phyloP scores from a whole-genome alignment of 35 echinoderm and acorn worm genomes.

The Lytechinus variegatus region DNA sequence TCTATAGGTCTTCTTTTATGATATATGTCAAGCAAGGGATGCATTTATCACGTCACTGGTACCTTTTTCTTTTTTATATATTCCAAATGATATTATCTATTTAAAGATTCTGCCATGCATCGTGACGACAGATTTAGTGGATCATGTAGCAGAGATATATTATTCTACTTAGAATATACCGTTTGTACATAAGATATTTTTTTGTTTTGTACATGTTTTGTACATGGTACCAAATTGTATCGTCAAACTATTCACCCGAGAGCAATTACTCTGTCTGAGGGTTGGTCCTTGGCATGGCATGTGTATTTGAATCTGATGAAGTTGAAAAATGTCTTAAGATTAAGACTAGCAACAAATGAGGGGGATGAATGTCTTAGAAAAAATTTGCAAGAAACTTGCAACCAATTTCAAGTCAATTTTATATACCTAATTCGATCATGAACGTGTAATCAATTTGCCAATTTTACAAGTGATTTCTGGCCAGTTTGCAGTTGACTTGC shows the following conservation, averaged over 20 bases:
- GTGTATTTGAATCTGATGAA: too few species aligned
- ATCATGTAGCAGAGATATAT: background rate
- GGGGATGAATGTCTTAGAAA: too few species aligned
- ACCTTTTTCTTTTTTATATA: background rate
- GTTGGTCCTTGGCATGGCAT: too few species aligned
- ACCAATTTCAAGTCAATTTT: too few species aligned
- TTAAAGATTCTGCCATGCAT: background rate
- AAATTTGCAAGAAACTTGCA: too few species aligned
- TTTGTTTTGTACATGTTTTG: slow-evolving; percentile 20
- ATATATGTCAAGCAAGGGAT: background rate
- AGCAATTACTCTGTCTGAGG: background rate
- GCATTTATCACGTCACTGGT: background rate
- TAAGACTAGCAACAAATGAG: too few species aligned
- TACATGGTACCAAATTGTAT: slow-evolving; percentile 12
- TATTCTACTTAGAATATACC: slow-evolving; percentile 12
- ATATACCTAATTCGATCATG: too few species aligned
- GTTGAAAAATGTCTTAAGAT: too few species aligned
- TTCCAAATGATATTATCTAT: background rate
- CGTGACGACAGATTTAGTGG: background rate
- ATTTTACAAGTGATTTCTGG: too few species aligned
- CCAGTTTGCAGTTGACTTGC: too few species aligned
- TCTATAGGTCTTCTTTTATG: background rate
- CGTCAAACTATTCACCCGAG: background rate
- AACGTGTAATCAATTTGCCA: too few species aligned
- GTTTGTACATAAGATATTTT: slow-evolving; percentile 6